Evolutionary conservation across 1,140 invertebrate species (phyloP), one percentile per base, ranked within the genome.

Genomic region (Ladona fulva): DNA sequence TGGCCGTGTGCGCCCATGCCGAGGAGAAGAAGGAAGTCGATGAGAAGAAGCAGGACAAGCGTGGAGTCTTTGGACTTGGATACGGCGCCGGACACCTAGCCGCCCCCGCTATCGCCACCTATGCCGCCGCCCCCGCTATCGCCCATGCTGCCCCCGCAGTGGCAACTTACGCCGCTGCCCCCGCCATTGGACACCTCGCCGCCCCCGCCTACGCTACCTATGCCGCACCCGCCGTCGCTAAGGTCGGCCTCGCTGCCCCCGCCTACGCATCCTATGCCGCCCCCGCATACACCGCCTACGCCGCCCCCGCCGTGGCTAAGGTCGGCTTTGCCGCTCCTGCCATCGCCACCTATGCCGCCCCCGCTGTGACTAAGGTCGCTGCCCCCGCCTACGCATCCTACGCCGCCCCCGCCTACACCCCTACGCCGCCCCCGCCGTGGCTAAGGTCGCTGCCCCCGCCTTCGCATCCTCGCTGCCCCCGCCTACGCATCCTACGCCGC

Each of bases 241-340:
- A 78, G 66, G 76, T 77, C 42, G 76, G 25, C 29, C 42, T 76
- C 29, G 77, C 75, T 14, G 59, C 77, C n/a, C 79, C 52, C 52
- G 77, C 77, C 12, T 42, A 76, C 19, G 44, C 75, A 74, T 74
- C 77, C 42, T 22, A 42, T n/a, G 12, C 77, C 66, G 74, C 66
- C 44, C 25, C 79, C 37, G 44, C 76, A 6, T 19, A 66, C 16
- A 78, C 78, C 29, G 80, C 80, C 29, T 91, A 89, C 1, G 89
- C 90, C 25, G 90, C 90, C 6, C 89, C 90, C 5, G 88, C 89
- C 24, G 90, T 91, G 0, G 89, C 90, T 19, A 37, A 66, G 16
- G n/a, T 24, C 74, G 19, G 14, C 3, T 42, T 19, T n/a, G 74
- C 29, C 74, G 74, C 74, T n/a, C 24, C 74, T 3, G 74, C 74